phyloP scores from a whole-genome alignment of 2,797 vertebrate genomes.

The Hafferia zeledoni region DNA sequence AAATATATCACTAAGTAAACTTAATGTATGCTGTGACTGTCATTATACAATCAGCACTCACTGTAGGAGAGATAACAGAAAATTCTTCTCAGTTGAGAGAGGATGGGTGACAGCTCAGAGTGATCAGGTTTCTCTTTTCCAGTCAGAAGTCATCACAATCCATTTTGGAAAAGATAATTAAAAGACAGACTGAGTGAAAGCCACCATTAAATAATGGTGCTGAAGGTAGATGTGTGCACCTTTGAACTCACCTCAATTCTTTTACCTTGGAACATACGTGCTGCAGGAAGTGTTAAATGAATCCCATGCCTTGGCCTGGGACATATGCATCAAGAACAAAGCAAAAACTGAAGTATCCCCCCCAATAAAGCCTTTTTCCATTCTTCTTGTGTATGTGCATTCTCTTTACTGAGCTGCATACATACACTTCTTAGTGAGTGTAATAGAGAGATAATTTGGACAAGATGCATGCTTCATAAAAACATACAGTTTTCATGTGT shows the following conservation, averaged over 20 bases:
- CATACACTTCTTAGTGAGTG: neutral
- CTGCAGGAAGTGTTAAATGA: neutral
- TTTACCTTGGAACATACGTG: rapidly evolving
- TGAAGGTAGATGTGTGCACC: neutral
- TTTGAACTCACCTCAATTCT: neutral
- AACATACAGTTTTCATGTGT: neutral
- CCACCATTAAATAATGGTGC: neutral
- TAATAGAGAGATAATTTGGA: slow-evolving; percentile 14
- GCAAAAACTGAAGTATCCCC: neutral
- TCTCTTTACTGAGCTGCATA: neutral
- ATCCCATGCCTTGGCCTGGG: neutral
- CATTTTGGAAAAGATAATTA: neutral
- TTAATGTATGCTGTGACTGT: neutral
- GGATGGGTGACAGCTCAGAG: neutral
- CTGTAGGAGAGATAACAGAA: neutral
- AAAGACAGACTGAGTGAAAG: neutral
- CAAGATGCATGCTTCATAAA: slow-evolving; percentile 17
- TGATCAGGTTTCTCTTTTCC: neutral
- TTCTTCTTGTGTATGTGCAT: neutral
- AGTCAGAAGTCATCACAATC: neutral
- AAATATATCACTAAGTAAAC: neutral
- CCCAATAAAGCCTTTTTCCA: neutral
- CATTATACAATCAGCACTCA: neutral
- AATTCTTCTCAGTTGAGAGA: neutral
- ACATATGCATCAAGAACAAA: neutral